Evolutionary conservation across 2,113 vertebrate species (phyloP), one percentile per base, ranked within the genome.

Genomic region (Oncorhynchus mykiss): DNA sequence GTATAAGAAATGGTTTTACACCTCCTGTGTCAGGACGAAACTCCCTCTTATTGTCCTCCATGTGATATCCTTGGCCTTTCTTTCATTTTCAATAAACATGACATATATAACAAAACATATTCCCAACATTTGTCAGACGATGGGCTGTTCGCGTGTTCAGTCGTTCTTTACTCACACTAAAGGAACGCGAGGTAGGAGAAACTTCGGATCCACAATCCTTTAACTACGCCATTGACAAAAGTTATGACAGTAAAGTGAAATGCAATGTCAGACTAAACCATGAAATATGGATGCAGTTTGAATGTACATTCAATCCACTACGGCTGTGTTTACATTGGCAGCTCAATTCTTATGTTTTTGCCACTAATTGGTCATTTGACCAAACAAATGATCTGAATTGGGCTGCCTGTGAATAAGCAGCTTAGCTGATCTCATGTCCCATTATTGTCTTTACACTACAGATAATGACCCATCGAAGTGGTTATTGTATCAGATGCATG

Each of bases 71-170:
- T 39, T 84, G 85, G 88, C 78, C 78, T 74, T 49, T 83, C 70
- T 76, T 84, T 80, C 64, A 79, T 90, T 92, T 91, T 86, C 87
- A 91, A 90, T 90, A 90, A 91, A 92, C 74, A 62, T 70, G 78
- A 45, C 29, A 34, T 84, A 73, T 85, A 83, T 87, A 87, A 67
- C 39, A 48, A 68, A 29, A 64, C 29, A 13, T 45, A 45, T 9
- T 45, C 39, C 39, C 39, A 45, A 45, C 39, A 45, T 45, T 45
- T 45, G 2, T 45, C 9, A 45, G 9, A 45, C 39, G 9, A 45
- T 45, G 39, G 9, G 9, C 39, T 45, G 39, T 45, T 45, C 3
- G 39, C 39, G 9, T 45, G 9, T 45, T 45, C 39, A 45, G 9
- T 45, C 16, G 14, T 51, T 45, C 39, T 45, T 54, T 54, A 16